These are phyloP conservation scores for Chelon labrosus DNA, from an alignment of 2,797 vertebrate species.

Conservation along the genomic window DNA sequence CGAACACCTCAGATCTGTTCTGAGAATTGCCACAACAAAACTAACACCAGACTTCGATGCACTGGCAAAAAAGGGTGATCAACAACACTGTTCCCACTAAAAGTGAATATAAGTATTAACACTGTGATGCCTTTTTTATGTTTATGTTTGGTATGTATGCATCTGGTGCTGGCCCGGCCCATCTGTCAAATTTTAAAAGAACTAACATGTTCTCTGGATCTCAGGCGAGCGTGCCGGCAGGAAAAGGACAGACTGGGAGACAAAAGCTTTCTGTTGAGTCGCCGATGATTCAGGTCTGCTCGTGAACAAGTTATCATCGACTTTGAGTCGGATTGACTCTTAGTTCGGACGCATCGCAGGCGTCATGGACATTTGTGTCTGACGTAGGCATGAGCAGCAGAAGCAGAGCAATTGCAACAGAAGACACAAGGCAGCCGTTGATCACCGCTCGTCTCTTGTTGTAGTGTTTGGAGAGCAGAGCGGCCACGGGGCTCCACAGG, in stretches of 20 bases:
- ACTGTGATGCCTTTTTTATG: no score
- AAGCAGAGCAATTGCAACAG: constrained; percentile 77
- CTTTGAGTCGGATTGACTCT: background rate
- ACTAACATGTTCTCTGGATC: background rate
- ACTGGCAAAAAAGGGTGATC: no score
- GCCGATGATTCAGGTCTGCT: background rate
- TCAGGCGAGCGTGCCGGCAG: no score
- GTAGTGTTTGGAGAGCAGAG: constrained; percentile 82
- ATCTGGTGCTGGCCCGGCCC: no score
- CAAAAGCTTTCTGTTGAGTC: fast-evolving
- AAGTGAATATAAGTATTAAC: no score
- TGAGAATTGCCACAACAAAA: no score
- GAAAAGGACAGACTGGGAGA: background rate
- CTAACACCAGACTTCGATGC: no score
- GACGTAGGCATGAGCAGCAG: constrained; percentile 83
- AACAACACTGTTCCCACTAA: no score
- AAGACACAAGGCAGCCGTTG: constrained; percentile 80
- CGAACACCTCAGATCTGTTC: no score
- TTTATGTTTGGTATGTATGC: no score
- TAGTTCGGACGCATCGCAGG: constrained; percentile 74
- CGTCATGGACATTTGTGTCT: constrained; percentile 1
- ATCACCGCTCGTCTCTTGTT: constrained; percentile 84
- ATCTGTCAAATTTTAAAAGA: no score
- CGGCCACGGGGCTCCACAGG: constrained; percentile 83
- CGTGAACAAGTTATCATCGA: background rate